Conservation (phyloP, 1,140 invertebrate genomes). For the Bradysia coprophila region DNA sequence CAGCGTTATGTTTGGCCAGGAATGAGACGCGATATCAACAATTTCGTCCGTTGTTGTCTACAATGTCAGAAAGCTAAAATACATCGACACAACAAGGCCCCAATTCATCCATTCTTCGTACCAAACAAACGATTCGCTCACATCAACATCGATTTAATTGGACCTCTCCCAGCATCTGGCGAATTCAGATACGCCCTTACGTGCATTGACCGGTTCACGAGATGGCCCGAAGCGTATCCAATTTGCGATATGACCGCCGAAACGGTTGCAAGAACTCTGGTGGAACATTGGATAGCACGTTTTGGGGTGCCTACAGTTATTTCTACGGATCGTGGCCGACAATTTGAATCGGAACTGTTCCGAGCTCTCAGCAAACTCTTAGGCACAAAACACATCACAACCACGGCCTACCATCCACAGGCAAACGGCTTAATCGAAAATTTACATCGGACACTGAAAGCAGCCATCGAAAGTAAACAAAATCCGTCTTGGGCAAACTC, state of each 20-base stretch:
- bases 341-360: conserved; percentile 20
- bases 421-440: conserved; percentile 18
- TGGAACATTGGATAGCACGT: conserved; percentile 14
- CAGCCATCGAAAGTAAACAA: conserved; percentile 5
- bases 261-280: conserved; percentile 7
- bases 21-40: conserved; percentile 11
- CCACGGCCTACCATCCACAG: conserved; percentile 22
- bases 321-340: conserved; percentile 17
- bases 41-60: conserved; percentile 7
- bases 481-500: neutral
- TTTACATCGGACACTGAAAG: conserved; percentile 23
- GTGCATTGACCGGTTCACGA: conserved; percentile 24
- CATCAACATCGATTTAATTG: conserved; percentile 13
- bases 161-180: conserved; percentile 16
- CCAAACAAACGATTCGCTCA: conserved; percentile 6
- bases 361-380: conserved; percentile 8
- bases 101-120: conserved; percentile 1
- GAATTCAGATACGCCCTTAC: conserved; percentile 23
- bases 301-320: conserved; percentile 17
- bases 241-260: conserved; percentile 20
- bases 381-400: conserved; percentile 12
- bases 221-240: conserved; percentile 26
- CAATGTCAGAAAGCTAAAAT: conserved; percentile 14
- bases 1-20: conserved; percentile 13
- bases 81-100: conserved; percentile 4